phyloP scores from a whole-genome alignment of 2,797 vertebrate genomes.

The Cyprinella venusta region DNA sequence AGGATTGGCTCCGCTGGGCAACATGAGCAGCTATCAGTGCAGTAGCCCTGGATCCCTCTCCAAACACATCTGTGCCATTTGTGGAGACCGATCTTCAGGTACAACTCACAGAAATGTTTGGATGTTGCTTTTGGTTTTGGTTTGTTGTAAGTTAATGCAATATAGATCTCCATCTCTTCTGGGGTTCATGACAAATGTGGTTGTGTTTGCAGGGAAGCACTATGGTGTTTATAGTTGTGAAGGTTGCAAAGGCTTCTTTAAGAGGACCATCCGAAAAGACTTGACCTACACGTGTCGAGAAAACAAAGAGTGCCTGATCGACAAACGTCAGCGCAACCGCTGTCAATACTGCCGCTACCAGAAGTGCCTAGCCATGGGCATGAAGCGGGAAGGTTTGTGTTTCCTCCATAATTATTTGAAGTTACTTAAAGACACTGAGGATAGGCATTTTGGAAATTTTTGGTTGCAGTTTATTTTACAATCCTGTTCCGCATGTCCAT shows the following conservation, averaged over 20 bases:
- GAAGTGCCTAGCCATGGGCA: slow-evolving; percentile 96
- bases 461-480: neutral
- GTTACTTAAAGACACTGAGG: neutral
- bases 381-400: slow-evolving; percentile 93
- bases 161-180: slow-evolving; percentile 10
- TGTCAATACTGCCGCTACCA: slow-evolving; percentile 94
- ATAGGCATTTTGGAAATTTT: neutral
- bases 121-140: too few species aligned
- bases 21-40: slow-evolving; percentile 87
- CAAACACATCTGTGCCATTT: slow-evolving; percentile 97
- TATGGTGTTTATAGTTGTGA: slow-evolving; percentile 95
- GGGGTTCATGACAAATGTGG: slow-evolving; percentile 12
- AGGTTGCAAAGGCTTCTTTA: slow-evolving; percentile 97
- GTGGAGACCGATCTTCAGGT: slow-evolving; percentile 97
- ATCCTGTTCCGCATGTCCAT: neutral
- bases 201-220: slow-evolving; percentile 85
- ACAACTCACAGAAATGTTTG: slow-evolving; percentile 42
- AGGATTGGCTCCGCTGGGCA: slow-evolving; percentile 83
- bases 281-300: slow-evolving; percentile 94
- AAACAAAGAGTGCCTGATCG: slow-evolving; percentile 92
- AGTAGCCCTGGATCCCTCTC: slow-evolving; percentile 89
- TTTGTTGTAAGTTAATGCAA: neutral
- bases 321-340: slow-evolving; percentile 95
- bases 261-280: slow-evolving; percentile 93
- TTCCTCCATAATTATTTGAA: neutral